phyloP scores from a whole-genome alignment of 1,140 invertebrate genomes.

The Orchesella cincta region DNA sequence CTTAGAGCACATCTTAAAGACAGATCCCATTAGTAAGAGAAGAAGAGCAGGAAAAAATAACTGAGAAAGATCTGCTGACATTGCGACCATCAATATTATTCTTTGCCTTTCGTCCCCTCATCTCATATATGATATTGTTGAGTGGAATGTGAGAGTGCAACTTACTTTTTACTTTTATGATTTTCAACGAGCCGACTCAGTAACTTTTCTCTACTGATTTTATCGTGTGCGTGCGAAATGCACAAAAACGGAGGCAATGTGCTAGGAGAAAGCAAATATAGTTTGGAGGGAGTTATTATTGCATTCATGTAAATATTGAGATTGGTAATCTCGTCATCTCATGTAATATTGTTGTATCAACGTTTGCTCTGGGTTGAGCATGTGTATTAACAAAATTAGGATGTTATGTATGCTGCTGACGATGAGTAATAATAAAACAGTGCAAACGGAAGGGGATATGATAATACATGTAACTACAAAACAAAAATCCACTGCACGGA shows the following conservation, averaged over 20 bases:
- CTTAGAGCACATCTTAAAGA: background rate
- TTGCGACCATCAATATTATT: constrained; percentile 41
- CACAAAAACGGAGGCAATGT: no score
- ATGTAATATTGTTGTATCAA: background rate
- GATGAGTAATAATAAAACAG: background rate
- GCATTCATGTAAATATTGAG: background rate
- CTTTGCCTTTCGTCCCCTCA: constrained; percentile 23
- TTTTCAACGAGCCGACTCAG: background rate
- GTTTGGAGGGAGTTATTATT: no score
- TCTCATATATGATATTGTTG: background rate
- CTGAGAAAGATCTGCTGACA: constrained; percentile 39
- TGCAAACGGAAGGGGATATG: background rate
- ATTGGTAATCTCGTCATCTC: background rate
- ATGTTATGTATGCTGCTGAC: no score
- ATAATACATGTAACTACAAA: background rate
- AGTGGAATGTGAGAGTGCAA: background rate
- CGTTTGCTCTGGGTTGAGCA: background rate
- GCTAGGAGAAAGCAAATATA: no score
- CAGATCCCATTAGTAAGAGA: background rate
- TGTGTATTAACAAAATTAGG: background rate
- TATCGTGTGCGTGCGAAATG: no score
- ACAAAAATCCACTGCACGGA: no score
- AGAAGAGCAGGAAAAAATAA: constrained; percentile 3
- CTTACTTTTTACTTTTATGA: background rate
- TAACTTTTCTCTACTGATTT: background rate